These are phyloP conservation scores for Eupithecia exiguata DNA, from an alignment of 2,888 invertebrate genomes.

Conservation along the genomic window DNA sequence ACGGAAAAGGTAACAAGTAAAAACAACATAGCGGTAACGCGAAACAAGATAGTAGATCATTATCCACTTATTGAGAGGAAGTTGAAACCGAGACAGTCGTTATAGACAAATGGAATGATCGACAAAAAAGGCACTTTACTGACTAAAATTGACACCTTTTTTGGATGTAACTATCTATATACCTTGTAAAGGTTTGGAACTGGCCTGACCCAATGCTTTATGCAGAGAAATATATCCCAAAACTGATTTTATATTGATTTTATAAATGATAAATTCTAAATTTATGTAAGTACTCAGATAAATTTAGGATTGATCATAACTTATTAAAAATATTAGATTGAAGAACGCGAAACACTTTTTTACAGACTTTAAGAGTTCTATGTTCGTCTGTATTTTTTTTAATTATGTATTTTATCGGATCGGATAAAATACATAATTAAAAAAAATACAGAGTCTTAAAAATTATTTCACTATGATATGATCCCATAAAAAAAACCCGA, in stretches of 20 bases:
- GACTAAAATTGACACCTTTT: slow-evolving; percentile 34
- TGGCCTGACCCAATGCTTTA: neutral
- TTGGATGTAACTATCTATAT: neutral
- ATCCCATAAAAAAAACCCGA: no score
- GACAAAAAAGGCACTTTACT: slow-evolving; percentile 32
- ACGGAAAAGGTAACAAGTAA: slow-evolving; percentile 59
- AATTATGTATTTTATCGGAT: no score
- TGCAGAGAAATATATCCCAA: neutral
- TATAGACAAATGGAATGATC: slow-evolving; percentile 62
- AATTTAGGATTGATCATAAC: no score
- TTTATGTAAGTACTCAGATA: no score
- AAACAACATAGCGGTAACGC: slow-evolving; percentile 66
- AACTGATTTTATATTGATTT: neutral
- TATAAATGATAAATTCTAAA: no score
- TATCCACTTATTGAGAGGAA: slow-evolving; percentile 80
- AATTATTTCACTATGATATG: no score
- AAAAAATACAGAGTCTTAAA: no score
- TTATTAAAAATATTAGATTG: no score
- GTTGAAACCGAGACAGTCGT: slow-evolving; percentile 69
- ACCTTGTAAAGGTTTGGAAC: neutral
- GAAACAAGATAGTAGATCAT: slow-evolving; percentile 72
- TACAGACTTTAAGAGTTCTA: no score
- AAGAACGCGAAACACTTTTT: no score
- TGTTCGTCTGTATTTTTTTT: no score
- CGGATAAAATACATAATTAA: no score